These are phyloP conservation scores for Metellina segmentata DNA, from an alignment of 2,888 invertebrate species.

Conservation along the genomic window DNA sequence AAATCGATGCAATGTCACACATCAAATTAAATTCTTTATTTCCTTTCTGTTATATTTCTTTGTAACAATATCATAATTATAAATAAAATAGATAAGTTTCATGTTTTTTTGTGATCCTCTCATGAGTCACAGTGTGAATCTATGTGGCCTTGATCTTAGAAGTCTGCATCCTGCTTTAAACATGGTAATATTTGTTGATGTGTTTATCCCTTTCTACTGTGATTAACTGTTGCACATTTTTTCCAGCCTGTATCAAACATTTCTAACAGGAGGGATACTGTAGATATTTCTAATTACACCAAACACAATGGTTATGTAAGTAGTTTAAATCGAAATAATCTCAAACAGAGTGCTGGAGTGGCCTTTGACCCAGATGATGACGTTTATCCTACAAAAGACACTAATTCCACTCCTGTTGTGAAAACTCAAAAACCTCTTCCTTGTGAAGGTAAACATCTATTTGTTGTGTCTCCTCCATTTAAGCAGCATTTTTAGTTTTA, in stretches of 20 bases:
- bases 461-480: too few relatives aligned
- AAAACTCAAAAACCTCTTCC: conserved; percentile 23
- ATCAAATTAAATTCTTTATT: too few relatives aligned
- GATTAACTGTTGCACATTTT: background rate
- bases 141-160: background rate
- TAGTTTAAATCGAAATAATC: conserved; percentile 40
- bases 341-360: conserved; percentile 42
- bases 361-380: conserved; percentile 71
- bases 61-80: too few relatives aligned
- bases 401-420: conserved; percentile 27
- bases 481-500: too few relatives aligned
- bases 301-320: conserved; percentile 59
- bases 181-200: too few relatives aligned
- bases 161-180: too few relatives aligned
- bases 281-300: conserved; percentile 60
- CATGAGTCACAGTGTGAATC: too few relatives aligned
- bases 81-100: too few relatives aligned
- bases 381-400: conserved; percentile 73
- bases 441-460: conserved; percentile 17
- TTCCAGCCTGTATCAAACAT: conserved; percentile 32
- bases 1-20: too few relatives aligned
- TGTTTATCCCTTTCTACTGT: too few relatives aligned
- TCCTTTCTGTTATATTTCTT: too few relatives aligned
- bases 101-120: too few relatives aligned
- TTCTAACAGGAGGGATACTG: conserved; percentile 64